Percentiles rank a stretch among this genome's conserved stretches.
phyloP scores from a whole-genome alignment of 2,797 vertebrate genomes.

The Fistularia tabacaria region DNA sequence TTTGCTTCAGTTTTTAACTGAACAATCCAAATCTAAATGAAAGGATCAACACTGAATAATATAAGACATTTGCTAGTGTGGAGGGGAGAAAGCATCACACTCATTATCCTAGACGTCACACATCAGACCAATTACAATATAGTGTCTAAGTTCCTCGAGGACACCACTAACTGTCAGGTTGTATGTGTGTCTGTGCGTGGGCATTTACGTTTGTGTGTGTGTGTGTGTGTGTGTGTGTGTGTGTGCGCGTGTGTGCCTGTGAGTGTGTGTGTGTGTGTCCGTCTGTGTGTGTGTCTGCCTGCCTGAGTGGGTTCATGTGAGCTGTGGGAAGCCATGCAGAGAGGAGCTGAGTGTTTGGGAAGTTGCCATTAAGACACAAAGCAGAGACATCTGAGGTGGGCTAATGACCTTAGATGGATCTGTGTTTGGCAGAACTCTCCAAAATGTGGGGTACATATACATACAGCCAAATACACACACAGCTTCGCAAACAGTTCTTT shows the following conservation, averaged over 20 bases:
- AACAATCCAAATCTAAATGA: too few relatives aligned
- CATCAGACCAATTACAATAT: too few relatives aligned
- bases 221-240: neutral
- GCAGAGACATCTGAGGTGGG: conserved; percentile 39
- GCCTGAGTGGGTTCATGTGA: neutral
- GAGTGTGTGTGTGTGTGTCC: conserved; percentile 17
- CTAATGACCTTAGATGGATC: conserved; percentile 75
- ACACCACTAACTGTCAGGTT: too few relatives aligned
- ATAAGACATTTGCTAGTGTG: too few relatives aligned
- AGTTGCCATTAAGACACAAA: conserved; percentile 75
- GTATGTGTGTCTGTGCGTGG: neutral
- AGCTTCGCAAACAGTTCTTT: conserved; percentile 41
- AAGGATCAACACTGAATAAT: too few relatives aligned
- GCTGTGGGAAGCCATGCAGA: neutral
- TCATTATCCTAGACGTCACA: too few relatives aligned
- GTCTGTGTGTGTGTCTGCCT: conserved; percentile 1
- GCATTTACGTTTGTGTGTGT: conserved; percentile 9
- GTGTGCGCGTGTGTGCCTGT: conserved; percentile 9
- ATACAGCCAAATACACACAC: conserved; percentile 21
- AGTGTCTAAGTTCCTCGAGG: too few relatives aligned
- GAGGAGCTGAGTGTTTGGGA: conserved; percentile 37
- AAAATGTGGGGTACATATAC: conserved; percentile 39
- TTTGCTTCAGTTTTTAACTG: too few relatives aligned
- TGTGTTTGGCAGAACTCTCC: conserved; percentile 67
- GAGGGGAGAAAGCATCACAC: too few relatives aligned